Base-by-base conservation (phyloP, 2,797 vertebrate genomes). In the Neopelma chrysocephalum region DNA sequence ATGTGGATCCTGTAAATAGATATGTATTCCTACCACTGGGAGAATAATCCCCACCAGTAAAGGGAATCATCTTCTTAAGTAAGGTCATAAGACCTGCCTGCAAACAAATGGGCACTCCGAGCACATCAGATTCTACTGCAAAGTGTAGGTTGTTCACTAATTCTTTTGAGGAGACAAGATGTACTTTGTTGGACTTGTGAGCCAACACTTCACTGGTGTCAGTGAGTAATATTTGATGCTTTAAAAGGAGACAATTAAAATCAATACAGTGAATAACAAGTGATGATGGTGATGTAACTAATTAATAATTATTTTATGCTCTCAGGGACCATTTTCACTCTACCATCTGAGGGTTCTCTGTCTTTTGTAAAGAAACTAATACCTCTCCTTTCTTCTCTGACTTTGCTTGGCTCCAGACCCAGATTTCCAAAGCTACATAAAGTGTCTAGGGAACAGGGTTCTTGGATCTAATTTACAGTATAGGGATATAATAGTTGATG, bases 231-330 rank as follows among this genome's bases (percentile, higher is more conserved):
- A 89, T 38, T 89, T 75, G 64, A 80, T 85, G 64, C 34, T 93
- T 89, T 90, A 85, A 88, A 86, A 87, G 77, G 43, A 97, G 48
- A 84, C 25, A 84, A 83, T 81, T 88, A 90, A 93, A 90, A 90
- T 87, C 88, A 75, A 72, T 90, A 58, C 19, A 75, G 48, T 69
- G 61, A 87, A 69, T 87, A 93, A 87, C 32, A 92, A 93, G 51
- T 45, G 57, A 65, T 92, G 71, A 89, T 87, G 20, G 31, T 51
- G 76, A 85, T 91, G 23, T 78, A 90, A 82, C 78, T 81, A 90
- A 93, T 94, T 83, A 87, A 85, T 62, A 93, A 89, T 72, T 93
- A 92, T 91, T 90, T 95, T 78, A 45, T 77, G 20, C 65, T 96
- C 71, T 87, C 45, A 34, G 78, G 57, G 68, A 82, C 47, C 9